phyloP scores from a whole-genome alignment of 2,888 invertebrate genomes.

The Caenorhabditis sp. region DNA sequence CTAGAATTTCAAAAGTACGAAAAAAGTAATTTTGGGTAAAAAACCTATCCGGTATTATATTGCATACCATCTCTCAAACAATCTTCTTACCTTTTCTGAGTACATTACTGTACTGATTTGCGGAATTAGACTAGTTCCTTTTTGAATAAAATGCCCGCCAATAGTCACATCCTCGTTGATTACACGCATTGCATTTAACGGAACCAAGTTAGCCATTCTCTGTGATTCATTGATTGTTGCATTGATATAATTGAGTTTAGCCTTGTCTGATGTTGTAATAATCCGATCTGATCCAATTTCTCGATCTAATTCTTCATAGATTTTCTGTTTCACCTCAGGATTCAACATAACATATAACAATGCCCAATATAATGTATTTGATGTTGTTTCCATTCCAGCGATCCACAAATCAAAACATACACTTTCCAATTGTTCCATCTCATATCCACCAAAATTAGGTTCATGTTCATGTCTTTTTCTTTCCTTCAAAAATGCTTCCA shows the following conservation, averaged over 20 bases:
- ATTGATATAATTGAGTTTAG: slow-evolving; percentile 31
- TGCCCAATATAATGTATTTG: slow-evolving; percentile 51
- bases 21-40: too few relatives aligned
- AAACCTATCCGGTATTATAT: too few relatives aligned
- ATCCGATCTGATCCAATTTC: slow-evolving; percentile 38
- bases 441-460: slow-evolving; percentile 31
- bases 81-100: slow-evolving; percentile 36
- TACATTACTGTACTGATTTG: slow-evolving; percentile 48
- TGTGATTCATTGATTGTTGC: slow-evolving; percentile 47
- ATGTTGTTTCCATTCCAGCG: slow-evolving; percentile 56
- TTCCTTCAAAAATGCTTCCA: slow-evolving; percentile 48
- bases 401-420: slow-evolving; percentile 52
- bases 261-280: slow-evolving; percentile 33
- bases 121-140: slow-evolving; percentile 37
- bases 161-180: slow-evolving; percentile 26
- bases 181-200: slow-evolving; percentile 35
- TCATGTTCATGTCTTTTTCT: slow-evolving; percentile 42
- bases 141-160: slow-evolving; percentile 24
- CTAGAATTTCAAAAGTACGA: too few relatives aligned
- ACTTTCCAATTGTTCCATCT: slow-evolving; percentile 37
- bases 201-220: slow-evolving; percentile 44
- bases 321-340: slow-evolving; percentile 33
- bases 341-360: slow-evolving; percentile 34
- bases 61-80: too few relatives aligned
- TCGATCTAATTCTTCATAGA: slow-evolving; percentile 42